Conservation (phyloP, 2,113 vertebrate species). For the Gopherus evgoodei region DNA sequence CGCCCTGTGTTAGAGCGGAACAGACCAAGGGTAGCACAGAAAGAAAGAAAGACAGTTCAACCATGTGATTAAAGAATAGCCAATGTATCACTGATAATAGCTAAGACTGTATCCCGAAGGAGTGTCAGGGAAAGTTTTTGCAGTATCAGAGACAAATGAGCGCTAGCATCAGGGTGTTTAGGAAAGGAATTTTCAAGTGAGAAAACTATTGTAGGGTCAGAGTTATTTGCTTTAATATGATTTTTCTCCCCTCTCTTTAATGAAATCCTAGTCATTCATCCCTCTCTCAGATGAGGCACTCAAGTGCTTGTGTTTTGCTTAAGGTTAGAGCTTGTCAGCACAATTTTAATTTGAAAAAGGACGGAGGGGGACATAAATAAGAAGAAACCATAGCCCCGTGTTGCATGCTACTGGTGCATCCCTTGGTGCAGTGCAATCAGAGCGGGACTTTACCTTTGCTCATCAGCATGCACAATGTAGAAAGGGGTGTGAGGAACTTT, state of each 20-base stretch:
- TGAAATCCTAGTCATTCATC: constrained; percentile 2
- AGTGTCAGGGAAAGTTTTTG: background rate
- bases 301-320: constrained; percentile 27
- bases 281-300: constrained; percentile 53
- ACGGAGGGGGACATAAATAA: background rate
- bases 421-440: background rate
- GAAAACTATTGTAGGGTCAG: background rate
- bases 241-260: constrained; percentile 21
- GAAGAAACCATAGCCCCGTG: background rate
- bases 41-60: background rate
- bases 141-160: background rate
- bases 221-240: constrained; percentile 10
- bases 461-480: background rate
- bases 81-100: background rate
- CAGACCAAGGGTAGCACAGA: background rate
- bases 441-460: background rate
- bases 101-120: background rate
- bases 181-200: background rate
- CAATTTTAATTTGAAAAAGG: background rate
- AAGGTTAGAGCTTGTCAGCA: constrained; percentile 54
- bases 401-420: background rate
- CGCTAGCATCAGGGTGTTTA: background rate
- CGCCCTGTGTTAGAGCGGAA: background rate
- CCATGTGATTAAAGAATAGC: background rate
- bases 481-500: background rate